These are phyloP conservation scores for Rhyacophila evoluta DNA, from an alignment of 2,888 invertebrate genomes.

Conservation along the genomic window DNA sequence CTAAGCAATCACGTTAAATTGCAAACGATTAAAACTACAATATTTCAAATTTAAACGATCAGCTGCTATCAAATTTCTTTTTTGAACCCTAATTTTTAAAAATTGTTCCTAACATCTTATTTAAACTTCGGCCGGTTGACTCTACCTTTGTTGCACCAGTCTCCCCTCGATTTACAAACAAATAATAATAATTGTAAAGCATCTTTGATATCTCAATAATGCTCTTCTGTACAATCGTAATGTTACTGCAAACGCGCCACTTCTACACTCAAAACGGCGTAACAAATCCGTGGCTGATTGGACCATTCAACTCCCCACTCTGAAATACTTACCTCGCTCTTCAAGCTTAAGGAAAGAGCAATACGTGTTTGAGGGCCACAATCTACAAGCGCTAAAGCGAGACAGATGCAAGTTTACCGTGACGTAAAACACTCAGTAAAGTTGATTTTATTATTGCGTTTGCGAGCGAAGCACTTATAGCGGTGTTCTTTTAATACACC, in stretches of 20 bases:
- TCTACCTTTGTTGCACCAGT: constrained; percentile 12
- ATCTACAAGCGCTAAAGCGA: constrained; percentile 56
- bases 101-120: constrained; percentile 13
- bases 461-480: constrained; percentile 50
- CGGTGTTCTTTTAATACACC: constrained; percentile 59
- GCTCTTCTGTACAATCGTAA: constrained; percentile 44
- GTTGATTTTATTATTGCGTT: constrained; percentile 47
- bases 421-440: constrained; percentile 25
- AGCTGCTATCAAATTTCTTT: constrained; percentile 23
- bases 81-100: constrained; percentile 50
- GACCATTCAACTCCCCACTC: constrained; percentile 58
- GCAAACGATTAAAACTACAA: too few species aligned
- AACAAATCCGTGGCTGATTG: constrained; percentile 52
- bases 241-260: constrained; percentile 43
- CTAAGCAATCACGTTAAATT: too few species aligned
- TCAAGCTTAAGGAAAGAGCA: constrained; percentile 22
- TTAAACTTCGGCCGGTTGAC: background rate
- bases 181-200: constrained; percentile 27
- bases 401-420: constrained; percentile 38
- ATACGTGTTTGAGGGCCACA: background rate
- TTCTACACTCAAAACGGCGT: constrained; percentile 42
- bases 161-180: constrained; percentile 10
- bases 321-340: constrained; percentile 20
- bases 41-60: too few species aligned
- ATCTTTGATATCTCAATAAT: constrained; percentile 53